Base-by-base conservation (phyloP, 2,888 invertebrate genomes). In the Melinaea marsaeus region DNA sequence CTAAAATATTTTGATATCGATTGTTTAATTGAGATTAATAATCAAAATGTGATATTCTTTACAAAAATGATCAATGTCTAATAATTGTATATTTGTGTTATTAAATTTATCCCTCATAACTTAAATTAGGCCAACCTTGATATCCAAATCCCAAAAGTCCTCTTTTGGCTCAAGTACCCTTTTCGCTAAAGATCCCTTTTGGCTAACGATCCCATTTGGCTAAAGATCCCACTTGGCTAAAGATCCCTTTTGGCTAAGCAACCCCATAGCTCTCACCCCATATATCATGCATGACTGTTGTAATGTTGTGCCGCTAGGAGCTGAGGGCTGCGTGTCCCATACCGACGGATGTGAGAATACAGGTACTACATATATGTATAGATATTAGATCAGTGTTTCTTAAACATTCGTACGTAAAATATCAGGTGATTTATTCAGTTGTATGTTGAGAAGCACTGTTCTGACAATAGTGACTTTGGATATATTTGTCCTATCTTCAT, bases 341-440 rank as follows among this genome's bases (percentile, higher is more conserved):
- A 95, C 96, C 88, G 96, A 97, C 91, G 96, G 96, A 93, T 97
- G 96, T 93, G 96, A 97, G 92, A 96, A 96, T 92, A 95, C 96
- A 92, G 95, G 95, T 96, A 96, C 95, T 94, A 22, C 22, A 61
- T 48, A 22, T 37, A 11, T 61, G 66, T n/a, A 9, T 56, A 47
- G 45, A 62, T 58, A 60, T 51, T n/a, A 57, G 47, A 56, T 51
- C 42, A 55, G 33, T 57, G 45, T 48, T 55, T 65, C 55, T 45
- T 42, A 55, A 45, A 47, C 33, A 55, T 46, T 45, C 34, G n/a
- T 60, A 33, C 55, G 55, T 60, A 33, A 60, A 55, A 60, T 6
- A 42, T 46, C 46, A 13, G 11, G 34, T n/a, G 54, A 22, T 37
- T 48, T 54, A 34, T 60, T 22, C 37, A 11, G 2, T 37, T 37